phyloP scores from a whole-genome alignment of 2,113 vertebrate species.

The Tichodroma muraria region DNA sequence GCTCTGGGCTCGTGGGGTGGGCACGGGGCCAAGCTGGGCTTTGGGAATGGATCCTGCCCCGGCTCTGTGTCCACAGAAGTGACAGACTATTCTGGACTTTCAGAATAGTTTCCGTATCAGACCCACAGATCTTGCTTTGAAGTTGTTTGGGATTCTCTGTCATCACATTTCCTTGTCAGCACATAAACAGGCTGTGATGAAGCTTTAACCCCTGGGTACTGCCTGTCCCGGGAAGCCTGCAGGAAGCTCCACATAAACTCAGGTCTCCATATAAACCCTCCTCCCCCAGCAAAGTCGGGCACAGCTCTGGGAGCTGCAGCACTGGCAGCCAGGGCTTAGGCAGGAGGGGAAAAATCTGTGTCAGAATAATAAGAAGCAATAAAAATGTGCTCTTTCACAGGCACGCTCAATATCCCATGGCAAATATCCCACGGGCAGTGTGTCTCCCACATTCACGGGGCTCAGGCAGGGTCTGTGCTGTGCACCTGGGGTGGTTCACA shows the following conservation, averaged over 20 bases:
- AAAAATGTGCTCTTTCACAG: background rate
- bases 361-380: background rate
- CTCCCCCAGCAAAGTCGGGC: background rate
- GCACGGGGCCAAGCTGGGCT: background rate
- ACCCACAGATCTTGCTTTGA: slow-evolving; percentile 40
- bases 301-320: background rate
- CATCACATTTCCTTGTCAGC: slow-evolving; percentile 53
- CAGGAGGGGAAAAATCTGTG: background rate
- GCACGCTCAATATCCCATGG: fast-evolving
- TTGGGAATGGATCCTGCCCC: background rate
- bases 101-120: slow-evolving; percentile 46
- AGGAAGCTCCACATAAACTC: slow-evolving; percentile 28
- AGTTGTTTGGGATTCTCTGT: slow-evolving; percentile 66
- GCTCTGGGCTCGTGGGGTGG: background rate
- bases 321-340: background rate
- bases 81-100: background rate
- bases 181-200: slow-evolving; percentile 11
- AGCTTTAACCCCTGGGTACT: slow-evolving; percentile 36
- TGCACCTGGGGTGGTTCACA: fast-evolving
- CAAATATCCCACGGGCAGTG: background rate
- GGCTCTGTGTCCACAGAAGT: background rate
- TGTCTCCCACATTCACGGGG: fast-evolving
- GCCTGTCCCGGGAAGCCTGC: slow-evolving; percentile 13
- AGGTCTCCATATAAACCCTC: background rate
- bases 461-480: background rate